Evolutionary conservation across 2,797 vertebrate genomes (phyloP).

Genomic region (Smutsia gigantea): DNA sequence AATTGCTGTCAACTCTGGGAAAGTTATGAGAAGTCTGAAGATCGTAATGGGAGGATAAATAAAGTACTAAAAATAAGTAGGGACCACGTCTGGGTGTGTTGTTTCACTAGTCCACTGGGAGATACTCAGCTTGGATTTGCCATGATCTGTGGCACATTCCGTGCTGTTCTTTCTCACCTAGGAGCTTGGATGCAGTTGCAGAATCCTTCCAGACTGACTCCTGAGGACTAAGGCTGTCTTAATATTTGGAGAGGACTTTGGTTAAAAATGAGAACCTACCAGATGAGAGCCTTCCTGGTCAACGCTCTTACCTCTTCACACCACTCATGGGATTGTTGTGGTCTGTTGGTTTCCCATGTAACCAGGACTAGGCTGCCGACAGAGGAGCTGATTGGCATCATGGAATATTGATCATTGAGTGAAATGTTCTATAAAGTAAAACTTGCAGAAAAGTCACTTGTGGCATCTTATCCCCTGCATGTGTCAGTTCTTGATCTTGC

Average conservation of each 20-base stretch:
- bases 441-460: neutral
- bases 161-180: neutral
- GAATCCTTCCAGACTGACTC: neutral
- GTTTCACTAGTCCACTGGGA: neutral
- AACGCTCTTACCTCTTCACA: neutral
- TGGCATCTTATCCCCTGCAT: neutral
- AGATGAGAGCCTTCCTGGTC: neutral
- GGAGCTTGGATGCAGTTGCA: neutral
- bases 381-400: neutral
- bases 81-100: neutral
- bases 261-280: constrained; percentile 13
- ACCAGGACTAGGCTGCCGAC: neutral
- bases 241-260: constrained; percentile 15
- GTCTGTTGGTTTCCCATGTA: neutral
- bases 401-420: neutral
- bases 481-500: constrained; percentile 5
- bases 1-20: neutral
- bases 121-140: neutral
- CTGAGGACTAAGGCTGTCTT: neutral
- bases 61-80: neutral
- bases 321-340: neutral
- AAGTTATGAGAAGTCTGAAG: neutral
- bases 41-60: neutral
- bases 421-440: neutral
- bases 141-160: neutral